Percentiles rank a stretch among this genome's conserved stretches.
Evolutionary conservation across 2,113 vertebrate genomes (phyloP).

Genomic region (Microtus ochrogaster): DNA sequence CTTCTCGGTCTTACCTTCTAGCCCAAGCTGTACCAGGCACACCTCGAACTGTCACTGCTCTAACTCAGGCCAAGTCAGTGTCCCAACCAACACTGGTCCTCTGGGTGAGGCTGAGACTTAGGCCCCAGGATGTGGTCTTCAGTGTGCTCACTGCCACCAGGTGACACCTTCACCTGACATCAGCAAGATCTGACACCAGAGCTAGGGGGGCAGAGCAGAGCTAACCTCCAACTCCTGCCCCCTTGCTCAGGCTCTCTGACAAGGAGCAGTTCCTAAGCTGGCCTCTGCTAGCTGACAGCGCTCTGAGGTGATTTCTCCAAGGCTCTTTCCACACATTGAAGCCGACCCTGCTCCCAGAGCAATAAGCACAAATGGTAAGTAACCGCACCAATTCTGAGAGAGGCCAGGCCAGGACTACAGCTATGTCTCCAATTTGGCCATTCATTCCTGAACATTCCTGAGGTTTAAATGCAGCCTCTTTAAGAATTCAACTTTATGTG

Average conservation of each 20-base stretch:
- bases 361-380: neutral
- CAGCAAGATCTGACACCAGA: neutral
- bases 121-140: neutral
- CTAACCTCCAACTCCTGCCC: neutral
- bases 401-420: neutral
- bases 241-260: neutral
- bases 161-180: neutral
- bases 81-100: neutral
- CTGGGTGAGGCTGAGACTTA: fast-evolving
- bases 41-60: neutral
- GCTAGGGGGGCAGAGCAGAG: neutral
- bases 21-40: neutral
- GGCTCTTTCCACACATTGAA: neutral
- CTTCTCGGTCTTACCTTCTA: neutral
- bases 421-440: neutral
- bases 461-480: neutral
- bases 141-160: neutral
- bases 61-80: neutral
- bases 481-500: neutral
- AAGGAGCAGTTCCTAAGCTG: neutral
- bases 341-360: neutral
- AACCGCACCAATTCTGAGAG: neutral
- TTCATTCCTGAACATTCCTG: neutral
- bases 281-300: neutral
- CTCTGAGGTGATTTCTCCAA: neutral